phyloP scores from a whole-genome alignment of 2,113 vertebrate genomes.

The Spea multiplicata region DNA sequence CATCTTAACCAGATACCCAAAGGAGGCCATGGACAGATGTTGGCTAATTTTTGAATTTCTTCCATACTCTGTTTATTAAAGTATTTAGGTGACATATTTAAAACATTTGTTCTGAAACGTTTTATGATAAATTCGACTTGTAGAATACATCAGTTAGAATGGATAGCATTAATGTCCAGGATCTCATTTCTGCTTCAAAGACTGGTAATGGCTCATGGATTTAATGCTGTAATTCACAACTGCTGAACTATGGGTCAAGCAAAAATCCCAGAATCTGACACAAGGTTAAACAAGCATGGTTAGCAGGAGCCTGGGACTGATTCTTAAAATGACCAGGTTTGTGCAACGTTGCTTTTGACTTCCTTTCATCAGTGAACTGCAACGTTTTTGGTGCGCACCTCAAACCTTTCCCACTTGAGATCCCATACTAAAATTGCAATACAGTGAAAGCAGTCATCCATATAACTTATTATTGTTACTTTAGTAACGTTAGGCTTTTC shows the following conservation, averaged over 20 bases:
- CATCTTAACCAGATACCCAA: no score
- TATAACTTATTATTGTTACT: neutral
- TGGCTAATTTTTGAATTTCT: no score
- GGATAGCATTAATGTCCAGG: neutral
- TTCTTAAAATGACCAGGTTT: neutral
- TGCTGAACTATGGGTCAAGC: neutral
- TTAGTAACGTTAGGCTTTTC: neutral
- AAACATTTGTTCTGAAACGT: no score
- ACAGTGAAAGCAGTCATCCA: neutral
- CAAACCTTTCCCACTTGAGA: neutral
- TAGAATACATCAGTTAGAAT: neutral
- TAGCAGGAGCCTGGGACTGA: neutral
- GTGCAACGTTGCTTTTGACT: neutral
- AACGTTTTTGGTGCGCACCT: neutral
- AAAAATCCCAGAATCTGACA: neutral
- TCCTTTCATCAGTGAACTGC: slow-evolving; percentile 3
- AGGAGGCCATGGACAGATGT: no score
- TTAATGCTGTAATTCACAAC: neutral
- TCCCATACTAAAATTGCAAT: neutral
- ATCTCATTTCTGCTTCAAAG: neutral
- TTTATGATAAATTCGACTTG: no score
- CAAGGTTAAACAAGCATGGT: neutral
- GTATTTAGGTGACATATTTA: no score
- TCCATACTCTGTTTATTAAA: no score
- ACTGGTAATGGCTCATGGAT: neutral